Conservation (phyloP, 2,888 invertebrate genomes). For the Tipula vernalis region DNA sequence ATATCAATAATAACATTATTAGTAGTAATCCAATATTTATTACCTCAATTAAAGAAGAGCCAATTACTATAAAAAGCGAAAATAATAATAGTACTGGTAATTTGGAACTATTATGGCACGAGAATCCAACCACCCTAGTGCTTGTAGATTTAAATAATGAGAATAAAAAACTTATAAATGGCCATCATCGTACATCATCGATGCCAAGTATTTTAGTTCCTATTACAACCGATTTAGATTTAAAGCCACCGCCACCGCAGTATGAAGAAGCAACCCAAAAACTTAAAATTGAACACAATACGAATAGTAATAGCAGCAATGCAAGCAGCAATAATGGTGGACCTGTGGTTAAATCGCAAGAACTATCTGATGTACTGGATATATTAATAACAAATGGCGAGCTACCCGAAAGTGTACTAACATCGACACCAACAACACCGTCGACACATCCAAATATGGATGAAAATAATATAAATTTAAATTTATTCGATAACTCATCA, state of each 20-base stretch:
- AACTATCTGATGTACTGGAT: slow-evolving; percentile 65
- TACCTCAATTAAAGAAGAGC: not conserved
- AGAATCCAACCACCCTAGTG: slow-evolving; percentile 43
- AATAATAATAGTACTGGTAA: slow-evolving; percentile 25
- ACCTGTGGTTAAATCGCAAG: slow-evolving; percentile 30
- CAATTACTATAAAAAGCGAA: not conserved
- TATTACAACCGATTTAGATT: slow-evolving; percentile 21
- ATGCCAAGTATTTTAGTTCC: slow-evolving; percentile 45
- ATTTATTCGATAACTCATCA: slow-evolving; percentile 15
- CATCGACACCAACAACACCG: slow-evolving; percentile 39
- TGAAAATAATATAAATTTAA: slow-evolving; percentile 17
- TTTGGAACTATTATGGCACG: slow-evolving; percentile 51
- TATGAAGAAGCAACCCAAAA: slow-evolving; percentile 59
- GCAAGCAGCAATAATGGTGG: slow-evolving; percentile 13
- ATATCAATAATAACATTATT: not conserved
- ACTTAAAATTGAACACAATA: slow-evolving; percentile 22
- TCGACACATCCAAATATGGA: not conserved
- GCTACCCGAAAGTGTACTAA: slow-evolving; percentile 70
- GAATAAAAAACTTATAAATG: slow-evolving; percentile 37
- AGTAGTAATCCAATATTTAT: not conserved
- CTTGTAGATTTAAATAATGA: slow-evolving; percentile 39
- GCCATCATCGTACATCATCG: slow-evolving; percentile 40
- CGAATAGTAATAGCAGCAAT: slow-evolving; percentile 21
- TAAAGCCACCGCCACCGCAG: slow-evolving; percentile 45
- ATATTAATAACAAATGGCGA: slow-evolving; percentile 90